Conservation (phyloP, 2,888 invertebrate genomes). For the Eueremaeus valkanovi region DNA sequence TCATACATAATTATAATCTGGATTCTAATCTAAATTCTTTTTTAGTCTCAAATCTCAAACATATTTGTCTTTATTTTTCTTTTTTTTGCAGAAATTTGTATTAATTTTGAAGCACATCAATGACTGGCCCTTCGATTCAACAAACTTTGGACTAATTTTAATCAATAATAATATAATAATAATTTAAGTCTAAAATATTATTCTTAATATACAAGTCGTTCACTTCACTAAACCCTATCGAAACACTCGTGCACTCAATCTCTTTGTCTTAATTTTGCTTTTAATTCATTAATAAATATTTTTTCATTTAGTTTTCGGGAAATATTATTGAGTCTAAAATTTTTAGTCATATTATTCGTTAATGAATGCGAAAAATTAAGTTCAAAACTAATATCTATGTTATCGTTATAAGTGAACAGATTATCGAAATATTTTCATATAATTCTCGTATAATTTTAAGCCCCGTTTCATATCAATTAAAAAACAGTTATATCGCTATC, state of each 20-base stretch:
- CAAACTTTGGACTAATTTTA: conserved; percentile 33
- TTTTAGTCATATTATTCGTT: too few species aligned
- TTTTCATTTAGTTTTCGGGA: background rate
- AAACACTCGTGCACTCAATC: background rate
- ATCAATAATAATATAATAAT: conserved; percentile 19
- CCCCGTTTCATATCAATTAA: conserved; percentile 15
- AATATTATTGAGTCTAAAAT: too few species aligned
- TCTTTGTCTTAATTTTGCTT: background rate
- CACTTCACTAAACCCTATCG: background rate
- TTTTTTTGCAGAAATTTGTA: background rate
- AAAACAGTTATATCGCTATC: conserved; percentile 6
- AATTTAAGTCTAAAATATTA: background rate
- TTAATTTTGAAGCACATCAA: conserved; percentile 4
- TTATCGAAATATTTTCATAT: background rate
- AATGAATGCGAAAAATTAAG: too few species aligned
- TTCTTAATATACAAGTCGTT: too few species aligned
- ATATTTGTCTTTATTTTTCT: background rate
- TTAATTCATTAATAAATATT: background rate
- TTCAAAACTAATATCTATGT: too few species aligned
- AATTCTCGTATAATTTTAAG: conserved; percentile 7
- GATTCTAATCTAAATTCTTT: background rate
- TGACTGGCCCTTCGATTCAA: conserved; percentile 27
- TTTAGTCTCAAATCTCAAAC: background rate
- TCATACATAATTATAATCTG: conserved; percentile 7
- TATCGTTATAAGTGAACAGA: too few species aligned